phyloP scores from a whole-genome alignment of 1,140 invertebrate genomes.

The Bemisia tabaci region DNA sequence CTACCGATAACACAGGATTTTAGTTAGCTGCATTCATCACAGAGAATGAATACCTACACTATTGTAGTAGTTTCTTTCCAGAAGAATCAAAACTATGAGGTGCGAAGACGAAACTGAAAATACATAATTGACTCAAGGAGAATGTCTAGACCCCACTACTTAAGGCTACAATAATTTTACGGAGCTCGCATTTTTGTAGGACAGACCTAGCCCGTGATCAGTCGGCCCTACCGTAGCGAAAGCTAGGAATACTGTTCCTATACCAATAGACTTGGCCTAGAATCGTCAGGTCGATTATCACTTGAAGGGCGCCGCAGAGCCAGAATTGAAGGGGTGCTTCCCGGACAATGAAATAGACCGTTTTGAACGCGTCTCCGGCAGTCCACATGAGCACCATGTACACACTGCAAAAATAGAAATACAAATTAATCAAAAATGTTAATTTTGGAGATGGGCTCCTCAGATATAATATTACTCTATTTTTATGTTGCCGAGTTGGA shows the following conservation, averaged over 20 bases:
- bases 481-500: too few relatives aligned
- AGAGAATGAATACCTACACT: too few relatives aligned
- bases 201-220: background rate
- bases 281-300: constrained; percentile 70
- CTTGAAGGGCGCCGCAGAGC: constrained; percentile 88
- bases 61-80: too few relatives aligned
- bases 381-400: constrained; percentile 97
- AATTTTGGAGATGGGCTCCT: too few relatives aligned
- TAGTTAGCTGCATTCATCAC: too few relatives aligned
- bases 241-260: constrained; percentile 9
- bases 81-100: too few relatives aligned
- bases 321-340: constrained; percentile 88
- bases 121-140: background rate
- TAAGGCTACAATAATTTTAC: background rate
- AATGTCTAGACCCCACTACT: background rate
- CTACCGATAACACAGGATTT: too few relatives aligned
- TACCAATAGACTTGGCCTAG: constrained; percentile 53
- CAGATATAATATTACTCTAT: too few relatives aligned
- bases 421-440: constrained; percentile 9
- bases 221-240: background rate
- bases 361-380: constrained; percentile 90
- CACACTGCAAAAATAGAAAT: constrained; percentile 44
- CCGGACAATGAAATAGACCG: constrained; percentile 82
- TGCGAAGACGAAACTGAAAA: background rate
- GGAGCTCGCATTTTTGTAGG: background rate